These are phyloP conservation scores for Orius insidiosus DNA, from an alignment of 1,140 invertebrate species.

Conservation along the genomic window DNA sequence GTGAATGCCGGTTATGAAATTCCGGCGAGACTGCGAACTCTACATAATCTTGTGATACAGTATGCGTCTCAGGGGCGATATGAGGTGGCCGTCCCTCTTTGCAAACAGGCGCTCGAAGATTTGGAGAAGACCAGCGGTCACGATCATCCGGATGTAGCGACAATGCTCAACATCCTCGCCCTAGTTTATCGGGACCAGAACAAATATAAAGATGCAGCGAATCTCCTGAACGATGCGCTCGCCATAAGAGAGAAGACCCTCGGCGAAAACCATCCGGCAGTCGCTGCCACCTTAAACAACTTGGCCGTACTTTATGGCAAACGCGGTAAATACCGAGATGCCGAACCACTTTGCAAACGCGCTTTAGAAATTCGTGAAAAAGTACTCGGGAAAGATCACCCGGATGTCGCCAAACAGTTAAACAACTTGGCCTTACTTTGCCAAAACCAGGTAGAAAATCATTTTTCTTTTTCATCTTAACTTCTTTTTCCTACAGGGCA, in stretches of 20 bases:
- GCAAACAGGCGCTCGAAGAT: slow-evolving; percentile 98
- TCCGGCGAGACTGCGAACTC: slow-evolving; percentile 78
- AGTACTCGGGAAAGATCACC: slow-evolving; percentile 93
- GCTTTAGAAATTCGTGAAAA: slow-evolving; percentile 97
- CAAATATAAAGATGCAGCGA: slow-evolving; percentile 98
- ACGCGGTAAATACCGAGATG: slow-evolving; percentile 93
- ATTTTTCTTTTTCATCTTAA: background rate
- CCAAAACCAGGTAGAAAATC: slow-evolving; percentile 64
- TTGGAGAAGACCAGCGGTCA: slow-evolving; percentile 97
- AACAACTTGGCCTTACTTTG: slow-evolving; percentile 97
- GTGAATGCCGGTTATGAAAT: slow-evolving; percentile 97
- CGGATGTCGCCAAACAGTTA: slow-evolving; percentile 97
- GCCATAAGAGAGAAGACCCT: slow-evolving; percentile 95
- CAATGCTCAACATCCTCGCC: slow-evolving; percentile 98
- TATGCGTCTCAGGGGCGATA: slow-evolving; percentile 97
- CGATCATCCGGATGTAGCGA: slow-evolving; percentile 98
- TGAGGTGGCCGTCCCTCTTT: slow-evolving; percentile 96
- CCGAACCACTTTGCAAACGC: slow-evolving; percentile 94
- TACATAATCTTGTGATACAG: slow-evolving; percentile 96
- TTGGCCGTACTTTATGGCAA: slow-evolving; percentile 97
- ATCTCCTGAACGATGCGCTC: slow-evolving; percentile 95
- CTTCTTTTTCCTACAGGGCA: slow-evolving; percentile 25
- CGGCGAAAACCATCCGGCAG: slow-evolving; percentile 95
- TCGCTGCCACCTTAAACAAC: slow-evolving; percentile 93
- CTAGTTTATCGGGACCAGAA: slow-evolving; percentile 95